Evolutionary conservation across 2,113 vertebrate genomes (phyloP).

Genomic region (Rostratula benghalensis): DNA sequence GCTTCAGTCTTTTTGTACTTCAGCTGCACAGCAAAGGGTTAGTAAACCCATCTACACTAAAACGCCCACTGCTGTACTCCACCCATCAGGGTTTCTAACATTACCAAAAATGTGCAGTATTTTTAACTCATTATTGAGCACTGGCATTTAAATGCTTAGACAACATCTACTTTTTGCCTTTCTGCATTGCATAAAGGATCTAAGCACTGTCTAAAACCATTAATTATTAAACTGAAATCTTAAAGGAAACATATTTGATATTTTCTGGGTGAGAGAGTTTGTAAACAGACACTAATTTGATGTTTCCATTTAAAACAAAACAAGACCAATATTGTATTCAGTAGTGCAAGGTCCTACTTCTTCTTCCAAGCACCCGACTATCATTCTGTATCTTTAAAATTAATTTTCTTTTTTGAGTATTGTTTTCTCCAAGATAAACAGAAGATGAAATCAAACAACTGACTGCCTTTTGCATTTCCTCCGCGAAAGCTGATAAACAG

Average conservation of each 20-base stretch:
- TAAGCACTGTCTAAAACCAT: background rate
- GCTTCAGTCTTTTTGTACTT: background rate
- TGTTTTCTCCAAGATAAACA: constrained; percentile 5
- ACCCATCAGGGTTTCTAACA: constrained; percentile 16
- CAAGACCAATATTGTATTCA: background rate
- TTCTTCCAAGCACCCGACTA: background rate
- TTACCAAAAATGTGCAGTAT: constrained; percentile 1
- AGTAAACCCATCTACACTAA: constrained; percentile 22
- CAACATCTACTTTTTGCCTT: background rate
- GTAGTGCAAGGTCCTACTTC: background rate
- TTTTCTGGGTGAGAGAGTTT: background rate
- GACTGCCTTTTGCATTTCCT: constrained; percentile 18
- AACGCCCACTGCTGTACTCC: constrained; percentile 19
- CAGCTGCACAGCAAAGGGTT: constrained; percentile 58
- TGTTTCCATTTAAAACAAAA: background rate
- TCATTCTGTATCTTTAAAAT: background rate
- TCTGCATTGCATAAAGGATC: background rate
- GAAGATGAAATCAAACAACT: background rate
- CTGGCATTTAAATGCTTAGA: background rate
- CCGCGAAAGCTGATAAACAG: background rate
- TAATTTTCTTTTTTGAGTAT: background rate
- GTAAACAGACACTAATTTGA: background rate
- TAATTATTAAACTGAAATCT: background rate
- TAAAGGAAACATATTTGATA: background rate
- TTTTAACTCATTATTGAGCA: constrained; percentile 39